These are phyloP conservation scores for Gryllus bimaculatus DNA, from an alignment of 1,140 invertebrate species.

Conservation along the genomic window DNA sequence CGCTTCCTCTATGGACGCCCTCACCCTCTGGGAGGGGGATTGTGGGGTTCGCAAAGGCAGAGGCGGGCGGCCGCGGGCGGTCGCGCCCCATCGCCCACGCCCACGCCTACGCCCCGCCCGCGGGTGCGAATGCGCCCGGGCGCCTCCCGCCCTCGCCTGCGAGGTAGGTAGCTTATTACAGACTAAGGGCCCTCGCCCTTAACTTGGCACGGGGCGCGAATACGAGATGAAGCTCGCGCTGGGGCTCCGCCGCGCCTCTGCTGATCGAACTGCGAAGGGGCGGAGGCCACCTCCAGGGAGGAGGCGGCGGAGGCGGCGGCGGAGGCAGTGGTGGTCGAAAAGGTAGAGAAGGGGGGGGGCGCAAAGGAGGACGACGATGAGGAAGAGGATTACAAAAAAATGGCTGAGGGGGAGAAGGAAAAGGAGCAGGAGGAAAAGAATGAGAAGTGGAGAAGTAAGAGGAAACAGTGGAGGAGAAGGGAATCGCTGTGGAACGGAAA, in stretches of 20 bases:
- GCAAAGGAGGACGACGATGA: background rate
- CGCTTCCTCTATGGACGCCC: too few relatives aligned
- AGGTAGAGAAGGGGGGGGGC: background rate
- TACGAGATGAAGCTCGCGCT: background rate
- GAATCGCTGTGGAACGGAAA: too few relatives aligned
- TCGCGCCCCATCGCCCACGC: background rate
- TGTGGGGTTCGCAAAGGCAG: too few relatives aligned
- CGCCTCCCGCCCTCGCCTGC: too few relatives aligned
- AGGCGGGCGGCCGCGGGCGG: too few relatives aligned
- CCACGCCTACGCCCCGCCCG: background rate
- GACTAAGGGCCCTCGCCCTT: conserved; percentile 2
- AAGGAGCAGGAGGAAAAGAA: too few relatives aligned
- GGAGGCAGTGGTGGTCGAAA: background rate
- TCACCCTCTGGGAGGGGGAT: background rate
- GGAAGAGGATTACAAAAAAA: background rate
- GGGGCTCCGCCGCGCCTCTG: too few relatives aligned
- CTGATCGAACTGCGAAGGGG: background rate
- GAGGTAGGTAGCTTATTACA: conserved; percentile 4
- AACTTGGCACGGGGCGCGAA: background rate
- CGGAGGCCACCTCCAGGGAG: too few relatives aligned
- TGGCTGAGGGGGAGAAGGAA: background rate
- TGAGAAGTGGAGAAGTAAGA: too few relatives aligned
- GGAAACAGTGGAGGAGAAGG: too few relatives aligned
- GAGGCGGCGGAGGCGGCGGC: too few relatives aligned
- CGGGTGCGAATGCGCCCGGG: too few relatives aligned